phyloP scores from a whole-genome alignment of 2,113 vertebrate genomes.

The Hippocampus comes region DNA sequence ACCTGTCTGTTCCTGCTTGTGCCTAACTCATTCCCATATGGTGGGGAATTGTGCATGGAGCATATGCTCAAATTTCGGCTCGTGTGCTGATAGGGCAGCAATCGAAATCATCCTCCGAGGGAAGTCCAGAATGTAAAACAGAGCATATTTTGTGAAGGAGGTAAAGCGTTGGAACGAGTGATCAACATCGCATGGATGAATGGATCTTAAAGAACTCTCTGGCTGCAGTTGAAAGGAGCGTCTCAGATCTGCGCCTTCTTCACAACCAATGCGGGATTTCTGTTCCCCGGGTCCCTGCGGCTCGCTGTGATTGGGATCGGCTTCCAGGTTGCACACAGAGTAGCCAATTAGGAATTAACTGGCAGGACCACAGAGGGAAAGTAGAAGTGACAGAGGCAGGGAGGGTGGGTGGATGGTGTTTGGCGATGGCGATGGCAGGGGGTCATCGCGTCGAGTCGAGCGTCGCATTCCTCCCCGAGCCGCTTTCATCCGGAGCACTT shows the following conservation, averaged over 20 bases:
- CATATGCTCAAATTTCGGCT: conserved; percentile 32
- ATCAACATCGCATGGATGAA: conserved; percentile 12
- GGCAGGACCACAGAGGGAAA: conserved; percentile 46
- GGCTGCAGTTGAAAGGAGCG: conserved; percentile 9
- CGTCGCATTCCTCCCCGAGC: conserved; percentile 53
- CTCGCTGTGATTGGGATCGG: conserved; percentile 42
- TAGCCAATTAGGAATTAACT: conserved; percentile 55
- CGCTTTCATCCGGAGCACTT: conserved; percentile 60
- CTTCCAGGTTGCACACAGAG: conserved; percentile 46
- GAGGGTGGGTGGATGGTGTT: neutral
- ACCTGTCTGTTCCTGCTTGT: conserved; percentile 21
- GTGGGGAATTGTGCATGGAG: conserved; percentile 10
- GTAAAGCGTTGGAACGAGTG: conserved; percentile 2
- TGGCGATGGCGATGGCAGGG: conserved; percentile 12
- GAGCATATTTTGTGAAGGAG: conserved; percentile 2
- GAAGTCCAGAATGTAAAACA: conserved; percentile 14
- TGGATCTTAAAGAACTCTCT: conserved; percentile 3
- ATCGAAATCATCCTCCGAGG: conserved; percentile 19
- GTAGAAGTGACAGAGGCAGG: conserved; percentile 22
- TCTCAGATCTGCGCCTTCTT: conserved; percentile 12
- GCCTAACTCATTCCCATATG: conserved; percentile 28
- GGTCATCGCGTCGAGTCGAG: conserved; percentile 50
- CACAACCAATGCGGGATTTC: conserved; percentile 23
- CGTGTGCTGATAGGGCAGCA: conserved; percentile 30
- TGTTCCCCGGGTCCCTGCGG: conserved; percentile 6